These are phyloP conservation scores for Poeciliopsis prolifica DNA, from an alignment of 2,113 vertebrate species.

Conservation along the genomic window DNA sequence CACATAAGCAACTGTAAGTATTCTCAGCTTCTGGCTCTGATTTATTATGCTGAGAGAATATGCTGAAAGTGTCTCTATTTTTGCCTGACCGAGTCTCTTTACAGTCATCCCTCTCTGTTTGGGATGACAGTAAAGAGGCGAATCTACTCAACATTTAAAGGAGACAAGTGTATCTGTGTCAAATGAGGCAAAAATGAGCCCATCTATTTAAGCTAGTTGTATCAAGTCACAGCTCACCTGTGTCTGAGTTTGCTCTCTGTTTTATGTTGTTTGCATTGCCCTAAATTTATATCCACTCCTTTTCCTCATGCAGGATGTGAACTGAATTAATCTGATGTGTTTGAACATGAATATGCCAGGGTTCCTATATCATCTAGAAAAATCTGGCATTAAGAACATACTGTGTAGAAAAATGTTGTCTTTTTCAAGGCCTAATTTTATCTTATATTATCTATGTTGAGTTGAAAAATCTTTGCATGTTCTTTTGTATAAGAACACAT, in stretches of 20 bases:
- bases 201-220: constrained; percentile 32
- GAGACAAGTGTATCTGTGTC: constrained; percentile 42
- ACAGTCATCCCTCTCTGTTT: constrained; percentile 25
- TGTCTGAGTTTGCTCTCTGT: constrained; percentile 6
- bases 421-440: neutral
- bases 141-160: constrained; percentile 49
- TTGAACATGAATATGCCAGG: constrained; percentile 14
- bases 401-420: neutral
- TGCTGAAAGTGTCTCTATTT: constrained; percentile 28
- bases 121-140: too few species aligned
- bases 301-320: constrained; percentile 9
- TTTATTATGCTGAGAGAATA: constrained; percentile 23
- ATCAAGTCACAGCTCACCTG: constrained; percentile 32
- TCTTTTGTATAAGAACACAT: too few species aligned
- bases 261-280: constrained; percentile 8
- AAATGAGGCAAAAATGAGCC: constrained; percentile 46
- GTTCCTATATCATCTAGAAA: neutral
- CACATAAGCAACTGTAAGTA: neutral
- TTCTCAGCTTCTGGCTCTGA: constrained; percentile 2
- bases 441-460: neutral
- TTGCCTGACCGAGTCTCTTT: constrained; percentile 35
- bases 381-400: neutral
- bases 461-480: neutral
- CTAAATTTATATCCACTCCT: constrained; percentile 17
- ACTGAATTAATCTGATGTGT: constrained; percentile 26